Evolutionary conservation across 2,797 vertebrate species (phyloP).

Genomic region (Takifugu rubripes): DNA sequence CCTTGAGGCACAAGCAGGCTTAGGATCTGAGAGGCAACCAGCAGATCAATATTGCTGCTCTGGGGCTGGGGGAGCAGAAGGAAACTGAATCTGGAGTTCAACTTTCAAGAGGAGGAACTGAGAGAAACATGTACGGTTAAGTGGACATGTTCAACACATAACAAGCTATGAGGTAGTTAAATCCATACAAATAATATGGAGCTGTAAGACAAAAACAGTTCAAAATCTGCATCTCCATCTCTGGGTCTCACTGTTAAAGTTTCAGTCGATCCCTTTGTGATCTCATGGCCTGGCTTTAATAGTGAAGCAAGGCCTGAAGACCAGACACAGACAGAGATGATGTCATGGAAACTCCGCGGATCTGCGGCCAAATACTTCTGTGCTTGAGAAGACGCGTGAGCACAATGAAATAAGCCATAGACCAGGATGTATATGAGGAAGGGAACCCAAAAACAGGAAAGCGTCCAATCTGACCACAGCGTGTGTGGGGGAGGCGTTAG

Average conservation of each 20-base stretch:
- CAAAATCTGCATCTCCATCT: conserved; percentile 8
- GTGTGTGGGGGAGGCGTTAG: neutral
- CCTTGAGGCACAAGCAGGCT: conserved; percentile 20
- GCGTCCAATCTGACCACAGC: neutral
- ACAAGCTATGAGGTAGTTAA: conserved; percentile 12
- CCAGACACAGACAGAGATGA: conserved; percentile 6
- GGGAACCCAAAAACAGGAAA: neutral
- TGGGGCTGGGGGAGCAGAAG: conserved; percentile 21
- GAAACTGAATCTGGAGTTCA: conserved; percentile 20
- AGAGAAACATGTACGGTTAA: too few species aligned
- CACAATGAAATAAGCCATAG: neutral
- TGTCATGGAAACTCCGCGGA: conserved; percentile 9
- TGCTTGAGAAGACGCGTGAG: too few species aligned
- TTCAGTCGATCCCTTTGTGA: conserved; percentile 19
- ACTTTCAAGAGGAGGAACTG: conserved; percentile 17
- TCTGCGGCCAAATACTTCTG: conserved; percentile 2
- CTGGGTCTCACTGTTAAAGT: conserved; percentile 22
- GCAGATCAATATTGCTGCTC: conserved; percentile 44
- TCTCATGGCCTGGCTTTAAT: conserved; percentile 9
- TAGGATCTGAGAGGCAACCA: conserved; percentile 25
- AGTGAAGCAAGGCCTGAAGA: conserved; percentile 22
- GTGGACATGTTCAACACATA: conserved; percentile 1
- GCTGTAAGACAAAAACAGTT: conserved; percentile 20
- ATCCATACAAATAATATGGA: conserved; percentile 14
- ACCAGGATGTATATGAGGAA: neutral